Base-by-base conservation (phyloP, 2,113 vertebrate genomes). In the Cinclus mexicanus region DNA sequence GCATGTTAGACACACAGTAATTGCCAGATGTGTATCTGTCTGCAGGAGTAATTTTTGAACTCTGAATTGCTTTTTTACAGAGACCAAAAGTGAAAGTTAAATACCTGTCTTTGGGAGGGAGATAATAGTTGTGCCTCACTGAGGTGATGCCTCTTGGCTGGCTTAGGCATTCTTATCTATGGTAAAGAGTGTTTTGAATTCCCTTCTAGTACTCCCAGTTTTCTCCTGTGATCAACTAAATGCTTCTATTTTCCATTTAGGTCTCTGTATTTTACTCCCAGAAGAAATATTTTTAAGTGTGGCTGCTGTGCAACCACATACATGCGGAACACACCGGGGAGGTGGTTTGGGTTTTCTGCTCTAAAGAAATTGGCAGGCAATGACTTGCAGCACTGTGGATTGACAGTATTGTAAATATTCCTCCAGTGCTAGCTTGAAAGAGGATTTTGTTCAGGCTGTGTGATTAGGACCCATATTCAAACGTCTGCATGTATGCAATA, bases 1-100 rank as follows among this genome's bases (percentile, higher is more conserved):
- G 21, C 26, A 7, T 0, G 0, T 63, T 76, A 22, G 12, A 26
- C 17, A 14, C 22, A 21, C 50, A 21, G 14, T 1, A 15, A 21
- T 89, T 89, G 33, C 16, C 53, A 77, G 31, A 7, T 7, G 3
- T 59, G 7, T 5, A 1, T 59, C 35, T 37, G 23, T 55, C 55
- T 72, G 20, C 35, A 29, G 17, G 24, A 57, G 19, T 60, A 37
- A n/a, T 46, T 87, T 46, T 35, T 68, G 81, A 53, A 56, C 12
- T 70, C 39, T 74, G 41, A 42, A 21, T 52, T 19, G 3, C 17
- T 7, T 7, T 75, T 83, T 64, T n/a, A 24, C 21, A 65, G n/a
- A 10, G 7, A 52, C 28, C 1, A 5, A 52, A 82, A 61, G 6
- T 4, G 2, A 11, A 46, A 8, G 17, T 63, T 75, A 61, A 75